Evolutionary conservation across 2,797 vertebrate genomes (phyloP).

Genomic region (Erpetoichthys calabaricus): DNA sequence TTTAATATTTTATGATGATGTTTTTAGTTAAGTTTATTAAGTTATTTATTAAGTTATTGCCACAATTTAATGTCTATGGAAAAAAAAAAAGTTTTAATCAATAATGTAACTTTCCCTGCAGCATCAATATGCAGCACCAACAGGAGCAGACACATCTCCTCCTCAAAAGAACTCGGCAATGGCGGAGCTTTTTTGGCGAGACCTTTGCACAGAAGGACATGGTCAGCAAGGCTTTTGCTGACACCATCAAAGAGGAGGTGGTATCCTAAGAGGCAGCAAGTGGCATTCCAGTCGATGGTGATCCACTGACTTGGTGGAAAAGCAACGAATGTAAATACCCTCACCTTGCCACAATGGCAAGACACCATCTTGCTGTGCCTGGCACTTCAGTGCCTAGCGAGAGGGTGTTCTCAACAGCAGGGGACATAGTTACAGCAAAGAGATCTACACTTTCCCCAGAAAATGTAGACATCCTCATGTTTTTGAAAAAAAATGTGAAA

Average conservation of each 20-base stretch:
- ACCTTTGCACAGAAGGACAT: slow-evolving; percentile 9
- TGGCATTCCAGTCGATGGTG: slow-evolving; percentile 13
- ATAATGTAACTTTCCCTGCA: slow-evolving; percentile 7
- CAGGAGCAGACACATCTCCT: slow-evolving; percentile 11
- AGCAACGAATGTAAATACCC: slow-evolving; percentile 10
- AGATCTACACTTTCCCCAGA: slow-evolving; percentile 10
- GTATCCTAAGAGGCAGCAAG: slow-evolving; percentile 13
- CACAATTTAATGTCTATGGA: background rate
- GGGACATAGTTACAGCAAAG: slow-evolving; percentile 7
- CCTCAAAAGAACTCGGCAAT: slow-evolving; percentile 12
- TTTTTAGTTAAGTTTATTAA: background rate
- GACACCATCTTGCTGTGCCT: slow-evolving; percentile 6
- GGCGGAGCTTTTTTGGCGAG: slow-evolving; percentile 17
- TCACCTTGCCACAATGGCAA: slow-evolving; percentile 9
- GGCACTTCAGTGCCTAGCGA: slow-evolving; percentile 5
- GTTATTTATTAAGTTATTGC: background rate
- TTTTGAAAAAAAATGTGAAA: slow-evolving; percentile 8
- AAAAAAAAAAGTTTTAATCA: slow-evolving; percentile 9
- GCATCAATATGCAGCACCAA: slow-evolving; percentile 11
- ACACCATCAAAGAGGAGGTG: slow-evolving; percentile 14
- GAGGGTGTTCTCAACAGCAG: slow-evolving; percentile 8
- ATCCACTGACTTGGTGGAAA: slow-evolving; percentile 15
- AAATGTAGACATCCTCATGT: slow-evolving; percentile 12
- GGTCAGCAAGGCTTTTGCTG: slow-evolving; percentile 8
- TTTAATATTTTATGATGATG: slow-evolving; percentile 7